Evolutionary conservation across 2,113 vertebrate genomes (phyloP).

Genomic region (Oncorhynchus masou): DNA sequence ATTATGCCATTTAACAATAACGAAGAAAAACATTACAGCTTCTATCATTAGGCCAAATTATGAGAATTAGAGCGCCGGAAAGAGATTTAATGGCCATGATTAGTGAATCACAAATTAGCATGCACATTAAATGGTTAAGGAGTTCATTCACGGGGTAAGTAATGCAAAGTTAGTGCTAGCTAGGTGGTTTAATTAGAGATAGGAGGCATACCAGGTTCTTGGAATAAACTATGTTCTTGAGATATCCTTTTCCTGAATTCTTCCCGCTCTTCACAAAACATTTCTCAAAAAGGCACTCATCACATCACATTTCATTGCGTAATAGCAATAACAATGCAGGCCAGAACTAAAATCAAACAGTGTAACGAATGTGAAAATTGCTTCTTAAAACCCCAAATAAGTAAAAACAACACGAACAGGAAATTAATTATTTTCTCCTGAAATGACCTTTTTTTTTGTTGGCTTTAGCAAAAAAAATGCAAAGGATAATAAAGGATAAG

Average conservation of each 20-base stretch:
- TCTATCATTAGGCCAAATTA: constrained; percentile 31
- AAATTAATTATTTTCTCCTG: background rate
- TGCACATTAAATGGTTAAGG: constrained; percentile 69
- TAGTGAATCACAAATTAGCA: constrained; percentile 72
- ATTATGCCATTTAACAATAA: constrained; percentile 38
- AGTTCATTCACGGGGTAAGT: constrained; percentile 67
- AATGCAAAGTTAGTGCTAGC: constrained; percentile 74
- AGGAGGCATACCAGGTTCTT: constrained; percentile 59
- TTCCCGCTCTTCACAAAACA: constrained; percentile 31
- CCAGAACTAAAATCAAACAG: background rate
- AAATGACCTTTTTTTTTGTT: background rate
- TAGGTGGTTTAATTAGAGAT: constrained; percentile 58
- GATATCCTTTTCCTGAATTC: constrained; percentile 42
- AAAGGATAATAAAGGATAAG: too few relatives aligned
- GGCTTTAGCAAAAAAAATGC: background rate
- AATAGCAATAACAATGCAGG: background rate
- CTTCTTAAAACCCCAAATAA: background rate
- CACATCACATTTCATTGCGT: background rate
- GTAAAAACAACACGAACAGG: background rate
- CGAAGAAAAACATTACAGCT: constrained; percentile 45
- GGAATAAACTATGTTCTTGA: constrained; percentile 34
- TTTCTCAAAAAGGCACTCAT: background rate
- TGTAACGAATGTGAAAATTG: background rate
- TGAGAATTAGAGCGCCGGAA: constrained; percentile 59
- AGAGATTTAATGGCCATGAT: constrained; percentile 63